A percentile compares a stretch with the other conserved stretches of the same genome.
These are phyloP conservation scores for Reticulitermes lucifugus DNA, from an alignment of 2,888 invertebrate genomes.

Conservation along the genomic window DNA sequence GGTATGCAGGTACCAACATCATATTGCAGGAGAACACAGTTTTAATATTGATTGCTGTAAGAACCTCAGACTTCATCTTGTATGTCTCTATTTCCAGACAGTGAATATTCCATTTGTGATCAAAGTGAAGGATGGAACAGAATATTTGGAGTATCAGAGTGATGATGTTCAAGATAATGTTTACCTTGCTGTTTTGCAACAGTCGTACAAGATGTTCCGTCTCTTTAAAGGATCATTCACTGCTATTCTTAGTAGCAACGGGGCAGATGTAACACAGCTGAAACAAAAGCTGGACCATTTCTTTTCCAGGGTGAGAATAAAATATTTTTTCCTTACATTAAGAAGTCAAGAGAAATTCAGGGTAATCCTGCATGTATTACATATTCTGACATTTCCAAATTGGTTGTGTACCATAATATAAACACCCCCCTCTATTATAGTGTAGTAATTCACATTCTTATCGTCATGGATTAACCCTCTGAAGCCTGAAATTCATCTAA, in stretches of 20 bases:
- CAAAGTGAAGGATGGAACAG: constrained; percentile 79
- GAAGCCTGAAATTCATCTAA: no score
- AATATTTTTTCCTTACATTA: background rate
- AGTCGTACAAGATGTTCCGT: constrained; percentile 87
- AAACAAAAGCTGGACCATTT: constrained; percentile 82
- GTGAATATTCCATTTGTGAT: constrained; percentile 78
- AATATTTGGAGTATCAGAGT: constrained; percentile 78
- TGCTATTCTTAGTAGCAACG: constrained; percentile 68
- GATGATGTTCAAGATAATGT: constrained; percentile 86
- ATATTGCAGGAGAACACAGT: no score
- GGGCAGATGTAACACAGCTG: constrained; percentile 69
- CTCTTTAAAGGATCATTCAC: constrained; percentile 85
- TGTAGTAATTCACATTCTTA: no score
- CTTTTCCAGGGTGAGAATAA: constrained; percentile 75
- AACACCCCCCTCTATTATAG: no score
- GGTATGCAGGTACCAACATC: no score
- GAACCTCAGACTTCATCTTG: no score
- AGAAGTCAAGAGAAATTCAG: no score
- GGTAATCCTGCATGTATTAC: no score
- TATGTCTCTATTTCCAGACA: constrained; percentile 69
- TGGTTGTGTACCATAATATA: no score
- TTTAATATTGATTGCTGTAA: no score
- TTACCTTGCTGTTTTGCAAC: constrained; percentile 76
- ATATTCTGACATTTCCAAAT: no score
- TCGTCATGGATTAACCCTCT: no score